Base-by-base conservation (phyloP, 2,888 invertebrate species). In the Mimas tiliae region DNA sequence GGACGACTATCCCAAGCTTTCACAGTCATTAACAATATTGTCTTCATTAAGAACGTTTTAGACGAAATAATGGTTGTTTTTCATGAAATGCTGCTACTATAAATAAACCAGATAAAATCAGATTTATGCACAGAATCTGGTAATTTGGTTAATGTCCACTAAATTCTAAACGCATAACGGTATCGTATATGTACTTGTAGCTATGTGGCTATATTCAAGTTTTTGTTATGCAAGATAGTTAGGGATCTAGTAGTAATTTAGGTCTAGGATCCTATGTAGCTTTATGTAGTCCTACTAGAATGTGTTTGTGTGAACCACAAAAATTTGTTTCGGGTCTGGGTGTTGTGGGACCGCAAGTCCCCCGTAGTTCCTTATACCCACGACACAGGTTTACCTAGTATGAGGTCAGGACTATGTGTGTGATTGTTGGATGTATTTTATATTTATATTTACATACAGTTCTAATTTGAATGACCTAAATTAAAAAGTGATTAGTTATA, bases 371-470 rank as follows among this genome's bases (percentile, higher is more conserved):
- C n/a, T n/a, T n/a, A n/a, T n/a, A n/a, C n/a, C n/a, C n/a, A n/a
- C n/a, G n/a, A n/a, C n/a, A n/a, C n/a, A n/a, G n/a, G n/a, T n/a
- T n/a, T n/a, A n/a, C n/a, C n/a, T n/a, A n/a, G n/a, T n/a, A n/a
- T n/a, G n/a, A n/a, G n/a, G n/a, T n/a, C n/a, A n/a, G n/a, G n/a
- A n/a, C n/a, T n/a, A n/a, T n/a, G n/a, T n/a, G n/a, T n/a, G n/a
- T n/a, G n/a, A n/a, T n/a, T n/a, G n/a, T n/a, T n/a, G n/a, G n/a
- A n/a, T n/a, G n/a, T n/a, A 9, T 97, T 97, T 12, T 98, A 98
- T 83, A 90, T 98, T 62, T 98, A 98, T 95, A 95, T 96, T 97
- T 98, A 88, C 95, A 96, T 94, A 65, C 19, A 55, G n/a, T 33
- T 45, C n/a, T 52, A 47, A 48, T 63, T 47, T 58, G 38, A 21